phyloP scores from a whole-genome alignment of 1,140 invertebrate species.

The Propsilocerus akamusi region DNA sequence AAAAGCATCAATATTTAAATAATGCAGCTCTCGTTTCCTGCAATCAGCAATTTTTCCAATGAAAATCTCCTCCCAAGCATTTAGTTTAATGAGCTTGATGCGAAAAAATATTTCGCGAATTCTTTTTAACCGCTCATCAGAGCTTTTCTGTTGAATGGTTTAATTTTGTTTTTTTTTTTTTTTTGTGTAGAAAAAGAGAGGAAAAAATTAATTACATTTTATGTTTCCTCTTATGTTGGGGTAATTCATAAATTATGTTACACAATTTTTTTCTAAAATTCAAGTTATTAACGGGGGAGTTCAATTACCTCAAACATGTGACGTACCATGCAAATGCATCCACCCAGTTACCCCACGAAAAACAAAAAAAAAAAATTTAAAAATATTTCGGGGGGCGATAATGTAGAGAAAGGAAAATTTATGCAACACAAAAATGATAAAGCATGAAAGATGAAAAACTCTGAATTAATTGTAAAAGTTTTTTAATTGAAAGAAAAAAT shows the following conservation, averaged over 20 bases:
- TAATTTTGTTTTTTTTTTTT: too few species aligned
- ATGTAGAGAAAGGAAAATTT: slow-evolving; percentile 4
- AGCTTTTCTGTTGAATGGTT: slow-evolving; percentile 31
- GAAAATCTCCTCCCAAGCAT: slow-evolving; percentile 65
- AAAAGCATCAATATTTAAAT: slow-evolving; percentile 50
- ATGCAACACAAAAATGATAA: slow-evolving; percentile 7
- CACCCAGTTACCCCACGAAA: too few species aligned
- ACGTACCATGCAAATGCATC: too few species aligned
- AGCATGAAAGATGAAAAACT: background rate
- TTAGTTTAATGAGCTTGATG: slow-evolving; percentile 62
- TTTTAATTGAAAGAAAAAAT: slow-evolving; percentile 2
- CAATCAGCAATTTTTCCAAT: slow-evolving; percentile 40
- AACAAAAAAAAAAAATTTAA: too few species aligned
- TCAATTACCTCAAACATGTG: too few species aligned
- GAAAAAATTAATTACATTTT: slow-evolving; percentile 4
- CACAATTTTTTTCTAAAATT: too few species aligned
- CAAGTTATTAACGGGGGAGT: too few species aligned
- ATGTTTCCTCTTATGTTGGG: slow-evolving; percentile 3
- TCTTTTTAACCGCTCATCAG: slow-evolving; percentile 53
- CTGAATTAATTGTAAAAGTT: slow-evolving; percentile 4
- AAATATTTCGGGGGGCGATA: too few species aligned
- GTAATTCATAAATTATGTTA: too few species aligned
- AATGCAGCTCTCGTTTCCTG: slow-evolving; percentile 48
- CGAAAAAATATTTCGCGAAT: slow-evolving; percentile 65
- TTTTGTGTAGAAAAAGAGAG: background rate